Conservation (phyloP, 1,140 invertebrate genomes). For the Drosophila parabipectinata region DNA sequence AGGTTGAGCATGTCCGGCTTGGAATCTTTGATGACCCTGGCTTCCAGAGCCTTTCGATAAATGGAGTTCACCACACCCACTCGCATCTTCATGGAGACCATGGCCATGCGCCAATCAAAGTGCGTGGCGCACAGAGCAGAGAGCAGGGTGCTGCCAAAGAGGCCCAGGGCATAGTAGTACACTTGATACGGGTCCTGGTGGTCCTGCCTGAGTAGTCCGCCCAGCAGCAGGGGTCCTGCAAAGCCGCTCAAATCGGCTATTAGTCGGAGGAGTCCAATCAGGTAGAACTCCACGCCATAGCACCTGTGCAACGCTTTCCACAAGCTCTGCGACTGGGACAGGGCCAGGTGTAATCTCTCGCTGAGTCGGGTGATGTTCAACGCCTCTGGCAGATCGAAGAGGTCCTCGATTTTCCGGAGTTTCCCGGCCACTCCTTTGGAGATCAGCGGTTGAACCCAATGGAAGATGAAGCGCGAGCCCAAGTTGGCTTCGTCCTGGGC, state of each 20-base stretch:
- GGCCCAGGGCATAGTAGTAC: constrained; percentile 91
- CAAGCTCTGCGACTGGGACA: constrained; percentile 85
- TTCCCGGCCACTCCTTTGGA: constrained; percentile 91
- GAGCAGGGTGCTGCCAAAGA: constrained; percentile 88
- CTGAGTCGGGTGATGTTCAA: constrained; percentile 66
- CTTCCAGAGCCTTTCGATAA: constrained; percentile 92
- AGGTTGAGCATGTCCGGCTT: constrained; percentile 94
- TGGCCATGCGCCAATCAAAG: constrained; percentile 94
- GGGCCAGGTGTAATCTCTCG: constrained; percentile 65
- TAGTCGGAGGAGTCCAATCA: constrained; percentile 94
- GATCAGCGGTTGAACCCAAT: constrained; percentile 95
- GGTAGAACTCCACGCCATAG: constrained; percentile 95
- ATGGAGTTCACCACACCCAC: constrained; percentile 93
- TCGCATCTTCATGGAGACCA: constrained; percentile 94
- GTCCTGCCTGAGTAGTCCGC: constrained; percentile 62
- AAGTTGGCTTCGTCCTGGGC: constrained; percentile 91
- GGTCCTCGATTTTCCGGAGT: constrained; percentile 90
- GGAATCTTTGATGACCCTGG: constrained; percentile 79
- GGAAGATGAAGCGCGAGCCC: constrained; percentile 91
- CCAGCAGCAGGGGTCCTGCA: constrained; percentile 93
- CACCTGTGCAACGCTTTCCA: constrained; percentile 90
- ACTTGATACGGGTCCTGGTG: constrained; percentile 84
- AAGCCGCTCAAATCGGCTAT: constrained; percentile 93
- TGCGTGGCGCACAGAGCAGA: constrained; percentile 92
- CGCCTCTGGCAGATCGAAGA: constrained; percentile 91